These are phyloP conservation scores for Alaudala cheleensis DNA, from an alignment of 2,113 vertebrate species.

Conservation along the genomic window DNA sequence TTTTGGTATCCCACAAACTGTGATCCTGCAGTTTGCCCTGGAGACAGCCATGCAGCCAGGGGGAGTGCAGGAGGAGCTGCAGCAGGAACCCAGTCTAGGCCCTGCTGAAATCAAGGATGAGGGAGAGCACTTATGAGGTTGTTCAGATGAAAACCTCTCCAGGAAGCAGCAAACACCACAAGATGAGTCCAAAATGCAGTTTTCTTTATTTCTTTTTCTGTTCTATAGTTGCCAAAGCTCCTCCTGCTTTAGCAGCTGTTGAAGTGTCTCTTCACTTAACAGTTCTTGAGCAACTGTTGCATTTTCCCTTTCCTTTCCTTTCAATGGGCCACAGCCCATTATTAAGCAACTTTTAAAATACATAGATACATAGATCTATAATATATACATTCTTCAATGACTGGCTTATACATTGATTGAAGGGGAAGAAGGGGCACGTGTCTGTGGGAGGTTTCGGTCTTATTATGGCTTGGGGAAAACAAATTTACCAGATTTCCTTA, in stretches of 20 bases:
- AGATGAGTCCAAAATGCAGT: neutral
- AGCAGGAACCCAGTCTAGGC: neutral
- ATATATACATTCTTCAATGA: neutral
- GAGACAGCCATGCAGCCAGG: rapidly evolving
- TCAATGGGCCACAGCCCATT: neutral
- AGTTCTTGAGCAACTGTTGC: conserved; percentile 7
- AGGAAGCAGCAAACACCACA: neutral
- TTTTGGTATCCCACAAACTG: rapidly evolving
- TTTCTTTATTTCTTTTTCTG: neutral
- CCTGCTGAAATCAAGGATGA: neutral
- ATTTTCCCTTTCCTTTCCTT: conserved; percentile 32
- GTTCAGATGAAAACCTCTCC: neutral
- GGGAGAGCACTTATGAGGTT: neutral
- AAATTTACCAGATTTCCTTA: neutral
- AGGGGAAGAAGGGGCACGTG: neutral
- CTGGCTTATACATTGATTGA: neutral
- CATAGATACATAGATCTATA: neutral
- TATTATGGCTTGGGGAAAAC: neutral
- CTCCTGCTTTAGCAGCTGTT: neutral
- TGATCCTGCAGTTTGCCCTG: neutral
- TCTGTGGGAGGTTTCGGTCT: neutral
- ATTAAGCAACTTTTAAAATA: conserved; percentile 41
- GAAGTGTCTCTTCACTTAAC: neutral
- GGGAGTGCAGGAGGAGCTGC: neutral
- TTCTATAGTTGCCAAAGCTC: neutral